These are phyloP conservation scores for Adelges cooleyi DNA, from an alignment of 1,140 invertebrate species.

Conservation along the genomic window DNA sequence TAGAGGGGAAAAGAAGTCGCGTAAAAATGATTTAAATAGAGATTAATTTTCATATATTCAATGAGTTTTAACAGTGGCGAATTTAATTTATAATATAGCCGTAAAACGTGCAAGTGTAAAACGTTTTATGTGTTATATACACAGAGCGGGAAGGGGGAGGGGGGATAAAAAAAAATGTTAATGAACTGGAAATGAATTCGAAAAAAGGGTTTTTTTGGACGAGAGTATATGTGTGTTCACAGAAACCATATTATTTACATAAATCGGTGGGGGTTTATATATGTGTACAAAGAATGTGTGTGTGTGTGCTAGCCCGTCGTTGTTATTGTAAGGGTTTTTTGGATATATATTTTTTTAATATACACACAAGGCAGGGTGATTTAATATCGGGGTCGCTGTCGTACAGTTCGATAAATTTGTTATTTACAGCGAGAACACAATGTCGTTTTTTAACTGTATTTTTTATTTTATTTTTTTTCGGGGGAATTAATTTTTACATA, in stretches of 20 bases:
- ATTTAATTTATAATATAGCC: constrained; percentile 13
- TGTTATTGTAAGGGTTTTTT: constrained; percentile 6
- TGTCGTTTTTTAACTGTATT: too few relatives aligned
- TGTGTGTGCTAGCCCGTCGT: constrained; percentile 11
- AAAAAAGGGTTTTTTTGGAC: constrained; percentile 25
- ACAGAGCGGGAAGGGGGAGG: too few relatives aligned
- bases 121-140: neutral
- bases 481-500: constrained; percentile 22
- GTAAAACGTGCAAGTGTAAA: constrained; percentile 15
- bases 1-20: too few relatives aligned
- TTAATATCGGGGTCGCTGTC: neutral
- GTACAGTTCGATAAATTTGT: constrained; percentile 25
- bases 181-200: constrained; percentile 21
- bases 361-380: neutral
- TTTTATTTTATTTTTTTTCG: neutral
- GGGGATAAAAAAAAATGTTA: constrained; percentile 10
- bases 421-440: neutral
- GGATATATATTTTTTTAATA: constrained; percentile 7
- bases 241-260: constrained; percentile 11
- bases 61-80: constrained; percentile 21
- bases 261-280: constrained; percentile 20
- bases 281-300: too few relatives aligned
- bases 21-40: constrained; percentile 23
- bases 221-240: neutral
- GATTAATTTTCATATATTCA: constrained; percentile 28